These are phyloP conservation scores for Eonycteris spelaea DNA, from an alignment of 2,113 vertebrate species.

Conservation along the genomic window DNA sequence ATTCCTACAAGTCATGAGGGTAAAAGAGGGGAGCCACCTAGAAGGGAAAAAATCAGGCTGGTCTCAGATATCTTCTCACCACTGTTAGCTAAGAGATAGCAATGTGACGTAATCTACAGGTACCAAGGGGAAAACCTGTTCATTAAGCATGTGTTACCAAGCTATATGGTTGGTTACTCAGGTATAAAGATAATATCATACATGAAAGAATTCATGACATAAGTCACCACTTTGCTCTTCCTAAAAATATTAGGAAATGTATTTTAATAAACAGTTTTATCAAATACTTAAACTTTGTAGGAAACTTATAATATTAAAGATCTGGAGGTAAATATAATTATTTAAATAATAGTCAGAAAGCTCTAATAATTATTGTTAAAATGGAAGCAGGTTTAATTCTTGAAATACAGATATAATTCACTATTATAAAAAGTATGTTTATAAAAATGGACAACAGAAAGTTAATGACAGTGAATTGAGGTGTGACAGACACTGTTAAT, in stretches of 20 bases:
- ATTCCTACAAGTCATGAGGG: neutral
- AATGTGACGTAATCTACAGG: neutral
- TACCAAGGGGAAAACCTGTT: neutral
- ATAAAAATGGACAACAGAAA: neutral
- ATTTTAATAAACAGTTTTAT: neutral
- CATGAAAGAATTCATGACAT: neutral
- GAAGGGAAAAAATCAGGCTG: neutral
- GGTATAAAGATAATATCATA: neutral
- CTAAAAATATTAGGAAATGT: neutral
- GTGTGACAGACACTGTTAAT: neutral
- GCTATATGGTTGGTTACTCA: neutral
- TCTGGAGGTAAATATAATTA: neutral
- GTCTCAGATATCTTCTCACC: neutral
- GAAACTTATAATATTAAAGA: neutral
- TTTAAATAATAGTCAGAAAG: neutral
- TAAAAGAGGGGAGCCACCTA: neutral
- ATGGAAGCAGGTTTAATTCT: neutral
- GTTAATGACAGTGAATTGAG: neutral
- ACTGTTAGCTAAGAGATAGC: neutral
- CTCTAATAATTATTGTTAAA: neutral
- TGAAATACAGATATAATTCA: neutral
- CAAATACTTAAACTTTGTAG: neutral
- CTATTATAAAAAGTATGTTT: neutral
- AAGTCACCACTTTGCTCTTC: neutral
- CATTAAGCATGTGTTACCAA: neutral